phyloP scores from a whole-genome alignment of 2,113 vertebrate species.

The Crotalus tigris region DNA sequence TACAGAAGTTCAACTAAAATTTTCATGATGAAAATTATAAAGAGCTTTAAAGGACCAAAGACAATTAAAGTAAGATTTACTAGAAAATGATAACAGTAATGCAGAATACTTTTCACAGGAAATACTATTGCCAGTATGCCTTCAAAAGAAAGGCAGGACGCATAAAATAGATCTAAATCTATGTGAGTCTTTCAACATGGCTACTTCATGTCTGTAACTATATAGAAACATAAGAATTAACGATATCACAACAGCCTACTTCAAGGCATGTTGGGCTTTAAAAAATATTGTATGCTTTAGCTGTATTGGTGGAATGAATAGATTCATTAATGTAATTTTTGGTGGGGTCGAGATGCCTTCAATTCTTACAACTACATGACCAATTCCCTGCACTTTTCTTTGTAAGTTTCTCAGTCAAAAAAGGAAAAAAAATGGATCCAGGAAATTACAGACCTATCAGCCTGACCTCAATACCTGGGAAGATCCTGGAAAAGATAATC shows the following conservation, averaged over 20 bases:
- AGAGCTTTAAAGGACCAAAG: background rate
- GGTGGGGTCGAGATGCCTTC: background rate
- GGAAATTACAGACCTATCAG: too few relatives aligned
- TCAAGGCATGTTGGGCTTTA: background rate
- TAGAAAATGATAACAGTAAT: constrained; percentile 4
- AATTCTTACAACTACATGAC: background rate
- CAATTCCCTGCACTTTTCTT: background rate
- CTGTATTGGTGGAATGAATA: background rate
- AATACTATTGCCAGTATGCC: background rate
- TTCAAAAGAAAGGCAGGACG: background rate
- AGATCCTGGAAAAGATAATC: too few relatives aligned
- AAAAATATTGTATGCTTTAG: background rate
- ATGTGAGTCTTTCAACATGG: background rate
- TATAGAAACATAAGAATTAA: background rate
- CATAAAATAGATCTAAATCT: constrained; percentile 2
- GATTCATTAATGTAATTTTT: too few relatives aligned
- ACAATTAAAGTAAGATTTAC: background rate
- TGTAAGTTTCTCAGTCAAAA: background rate
- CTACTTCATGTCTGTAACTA: background rate
- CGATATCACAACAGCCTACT: background rate
- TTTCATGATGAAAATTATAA: background rate
- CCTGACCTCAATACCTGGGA: too few relatives aligned
- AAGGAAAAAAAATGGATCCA: too few relatives aligned
- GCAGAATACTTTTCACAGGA: background rate
- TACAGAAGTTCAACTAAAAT: background rate